Evolutionary conservation across 2,797 vertebrate species (phyloP).

Genomic region (Thamnophis elegans): DNA sequence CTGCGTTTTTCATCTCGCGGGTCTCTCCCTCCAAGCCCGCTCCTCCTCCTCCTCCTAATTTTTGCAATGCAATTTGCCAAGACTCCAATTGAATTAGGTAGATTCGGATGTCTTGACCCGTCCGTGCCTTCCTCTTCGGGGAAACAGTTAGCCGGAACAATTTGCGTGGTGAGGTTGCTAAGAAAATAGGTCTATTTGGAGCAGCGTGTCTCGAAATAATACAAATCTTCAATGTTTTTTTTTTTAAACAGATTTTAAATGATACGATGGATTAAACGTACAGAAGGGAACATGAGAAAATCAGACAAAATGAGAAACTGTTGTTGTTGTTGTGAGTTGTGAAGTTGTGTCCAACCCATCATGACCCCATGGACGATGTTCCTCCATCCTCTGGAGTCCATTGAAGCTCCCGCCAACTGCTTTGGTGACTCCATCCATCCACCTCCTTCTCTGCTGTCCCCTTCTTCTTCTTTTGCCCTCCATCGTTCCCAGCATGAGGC

Average conservation of each 20-base stretch:
- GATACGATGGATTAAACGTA: background rate
- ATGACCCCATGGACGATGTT: no score
- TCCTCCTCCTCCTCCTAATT: background rate
- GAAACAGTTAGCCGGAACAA: background rate
- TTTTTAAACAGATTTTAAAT: background rate
- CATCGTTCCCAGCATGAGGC: no score
- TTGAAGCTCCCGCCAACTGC: no score
- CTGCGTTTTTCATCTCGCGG: background rate
- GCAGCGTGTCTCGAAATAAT: background rate
- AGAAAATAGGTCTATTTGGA: background rate
- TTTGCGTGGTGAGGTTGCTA: background rate
- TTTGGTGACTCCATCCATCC: no score
- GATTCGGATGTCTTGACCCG: background rate
- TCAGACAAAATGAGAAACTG: background rate
- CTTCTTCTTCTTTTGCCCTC: no score
- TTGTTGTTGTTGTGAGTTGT: no score
- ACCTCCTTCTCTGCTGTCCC: no score
- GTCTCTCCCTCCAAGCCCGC: background rate
- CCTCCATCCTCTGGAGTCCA: no score
- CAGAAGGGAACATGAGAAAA: background rate
- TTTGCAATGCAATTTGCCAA: background rate
- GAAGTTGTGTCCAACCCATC: no score
- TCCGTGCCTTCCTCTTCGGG: background rate
- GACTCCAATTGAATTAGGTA: background rate
- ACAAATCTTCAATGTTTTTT: background rate